Evolutionary conservation across 2,797 vertebrate species (phyloP).

Genomic region (Pangasius macronema): DNA sequence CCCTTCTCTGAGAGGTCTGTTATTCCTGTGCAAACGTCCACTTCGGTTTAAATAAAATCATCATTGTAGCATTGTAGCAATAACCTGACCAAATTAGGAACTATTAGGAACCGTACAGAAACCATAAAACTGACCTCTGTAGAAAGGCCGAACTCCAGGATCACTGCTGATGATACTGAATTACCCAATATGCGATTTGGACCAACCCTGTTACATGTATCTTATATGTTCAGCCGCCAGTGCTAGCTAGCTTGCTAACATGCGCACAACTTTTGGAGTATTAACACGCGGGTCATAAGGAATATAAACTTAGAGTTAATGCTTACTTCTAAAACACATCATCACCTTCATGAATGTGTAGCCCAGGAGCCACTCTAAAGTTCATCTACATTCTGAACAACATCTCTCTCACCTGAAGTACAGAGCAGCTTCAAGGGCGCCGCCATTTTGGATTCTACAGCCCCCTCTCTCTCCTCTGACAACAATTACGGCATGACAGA

Average conservation of each 20-base stretch:
- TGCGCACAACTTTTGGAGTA: not conserved
- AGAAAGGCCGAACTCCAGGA: not conserved
- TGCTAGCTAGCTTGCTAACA: not conserved
- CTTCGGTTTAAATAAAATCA: not conserved
- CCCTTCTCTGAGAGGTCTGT: not conserved
- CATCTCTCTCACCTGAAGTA: constrained; percentile 70
- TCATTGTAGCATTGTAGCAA: not conserved
- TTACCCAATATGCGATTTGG: not conserved
- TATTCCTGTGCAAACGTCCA: not conserved
- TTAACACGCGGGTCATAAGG: not conserved
- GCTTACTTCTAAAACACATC: not conserved
- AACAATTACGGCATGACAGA: constrained; percentile 42
- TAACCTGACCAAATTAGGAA: not conserved
- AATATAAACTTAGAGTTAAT: not conserved
- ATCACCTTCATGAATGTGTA: not conserved
- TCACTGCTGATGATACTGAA: not conserved
- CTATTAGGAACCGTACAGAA: not conserved
- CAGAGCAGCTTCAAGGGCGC: constrained; percentile 68
- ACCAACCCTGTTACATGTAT: not conserved
- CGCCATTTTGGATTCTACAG: constrained; percentile 70
- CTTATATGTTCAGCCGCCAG: not conserved
- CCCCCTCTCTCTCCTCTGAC: not conserved
- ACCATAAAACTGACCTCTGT: not conserved
- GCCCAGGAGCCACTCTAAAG: not conserved
- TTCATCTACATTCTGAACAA: not conserved